Conservation (phyloP, 2,888 invertebrate species). For the Meliscaeva auricollis region DNA sequence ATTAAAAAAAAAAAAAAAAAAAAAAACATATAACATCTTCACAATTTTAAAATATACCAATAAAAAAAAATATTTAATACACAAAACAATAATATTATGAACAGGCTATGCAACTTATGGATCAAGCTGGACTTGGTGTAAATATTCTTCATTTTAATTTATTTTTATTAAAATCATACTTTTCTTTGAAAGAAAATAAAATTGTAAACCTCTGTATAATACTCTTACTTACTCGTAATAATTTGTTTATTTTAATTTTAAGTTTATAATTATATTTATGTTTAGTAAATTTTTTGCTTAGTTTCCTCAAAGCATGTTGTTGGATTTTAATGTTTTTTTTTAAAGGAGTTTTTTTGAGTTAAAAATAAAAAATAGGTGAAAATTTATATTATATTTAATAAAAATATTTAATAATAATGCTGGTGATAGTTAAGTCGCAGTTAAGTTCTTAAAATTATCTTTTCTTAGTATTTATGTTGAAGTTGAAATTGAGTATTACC, state of each 20-base stretch:
- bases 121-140: slow-evolving; percentile 95
- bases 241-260: slow-evolving; percentile 8
- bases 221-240: neutral
- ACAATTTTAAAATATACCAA: slow-evolving; percentile 71
- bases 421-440: too few relatives aligned
- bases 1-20: slow-evolving; percentile 64
- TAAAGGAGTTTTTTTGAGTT: too few relatives aligned
- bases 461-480: too few relatives aligned
- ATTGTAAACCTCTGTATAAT: too few relatives aligned
- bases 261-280: neutral
- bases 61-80: slow-evolving; percentile 60
- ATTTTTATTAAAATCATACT: slow-evolving; percentile 46
- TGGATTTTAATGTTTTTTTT: neutral
- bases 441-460: too few relatives aligned
- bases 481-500: too few relatives aligned
- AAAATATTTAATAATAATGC: too few relatives aligned
- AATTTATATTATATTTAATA: too few relatives aligned
- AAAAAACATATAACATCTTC: slow-evolving; percentile 63
- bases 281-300: neutral
- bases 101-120: slow-evolving; percentile 97
- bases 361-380: too few relatives aligned
- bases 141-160: slow-evolving; percentile 86
- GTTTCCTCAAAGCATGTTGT: neutral
- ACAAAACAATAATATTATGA: slow-evolving; percentile 76
- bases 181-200: slow-evolving; percentile 9